A percentile compares a stretch with the other conserved stretches of the same genome.
Conservation (phyloP, 1,140 invertebrate genomes). For the Neodiprion pinetum region DNA sequence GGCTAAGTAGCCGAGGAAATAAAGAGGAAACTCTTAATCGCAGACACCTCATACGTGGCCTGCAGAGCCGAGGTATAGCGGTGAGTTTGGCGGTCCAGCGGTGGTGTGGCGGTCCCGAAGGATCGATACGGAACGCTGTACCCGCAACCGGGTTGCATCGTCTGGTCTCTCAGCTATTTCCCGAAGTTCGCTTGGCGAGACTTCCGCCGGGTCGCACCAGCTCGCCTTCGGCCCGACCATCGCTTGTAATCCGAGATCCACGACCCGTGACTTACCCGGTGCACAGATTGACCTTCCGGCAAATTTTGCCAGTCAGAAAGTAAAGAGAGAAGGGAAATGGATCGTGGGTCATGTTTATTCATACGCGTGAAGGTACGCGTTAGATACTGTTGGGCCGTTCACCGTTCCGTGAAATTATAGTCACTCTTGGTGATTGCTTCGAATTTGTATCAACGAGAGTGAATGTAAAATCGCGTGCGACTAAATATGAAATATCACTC, state of each 20-base stretch:
- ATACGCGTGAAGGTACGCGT: too few relatives aligned
- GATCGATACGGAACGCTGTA: conserved; percentile 3
- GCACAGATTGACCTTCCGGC: background rate
- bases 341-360: too few relatives aligned
- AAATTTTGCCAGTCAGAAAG: too few relatives aligned
- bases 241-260: background rate
- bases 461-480: too few relatives aligned
- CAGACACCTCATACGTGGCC: background rate
- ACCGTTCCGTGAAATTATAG: too few relatives aligned
- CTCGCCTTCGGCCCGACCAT: background rate
- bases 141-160: background rate
- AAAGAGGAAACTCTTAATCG: background rate
- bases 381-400: too few relatives aligned
- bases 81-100: background rate
- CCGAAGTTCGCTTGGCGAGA: background rate
- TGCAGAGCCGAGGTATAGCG: background rate
- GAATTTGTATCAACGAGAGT: too few relatives aligned
- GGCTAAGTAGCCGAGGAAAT: background rate
- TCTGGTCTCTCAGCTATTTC: background rate
- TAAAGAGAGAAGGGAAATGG: too few relatives aligned
- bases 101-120: background rate
- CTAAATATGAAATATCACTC: too few relatives aligned
- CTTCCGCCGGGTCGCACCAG: background rate
- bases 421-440: too few relatives aligned
- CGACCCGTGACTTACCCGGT: background rate